phyloP scores from a whole-genome alignment of 2,113 vertebrate species.

The Corythornis cristatus region DNA sequence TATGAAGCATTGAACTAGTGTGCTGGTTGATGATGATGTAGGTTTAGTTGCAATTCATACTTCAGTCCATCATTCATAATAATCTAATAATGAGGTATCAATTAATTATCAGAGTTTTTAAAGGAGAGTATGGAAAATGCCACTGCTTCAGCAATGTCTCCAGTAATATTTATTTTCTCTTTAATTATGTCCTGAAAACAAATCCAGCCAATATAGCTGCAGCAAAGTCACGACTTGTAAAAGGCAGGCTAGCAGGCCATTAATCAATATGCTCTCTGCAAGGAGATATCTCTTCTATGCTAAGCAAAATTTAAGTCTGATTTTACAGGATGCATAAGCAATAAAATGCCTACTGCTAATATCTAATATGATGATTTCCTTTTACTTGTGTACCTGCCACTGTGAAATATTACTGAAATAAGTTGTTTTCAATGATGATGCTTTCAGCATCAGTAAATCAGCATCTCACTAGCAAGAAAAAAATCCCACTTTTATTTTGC shows the following conservation, averaged over 20 bases:
- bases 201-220: background rate
- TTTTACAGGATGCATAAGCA: constrained; percentile 43
- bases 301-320: constrained; percentile 7
- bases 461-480: background rate
- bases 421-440: constrained; percentile 16
- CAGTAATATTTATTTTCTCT: constrained; percentile 29
- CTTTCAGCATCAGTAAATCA: constrained; percentile 30
- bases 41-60: constrained; percentile 24
- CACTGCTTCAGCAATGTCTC: background rate
- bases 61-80: constrained; percentile 40
- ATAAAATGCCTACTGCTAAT: constrained; percentile 47
- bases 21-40: background rate
- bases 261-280: constrained; percentile 18
- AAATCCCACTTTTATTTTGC: background rate
- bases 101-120: constrained; percentile 33
- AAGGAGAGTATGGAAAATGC: constrained; percentile 9
- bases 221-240: background rate
- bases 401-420: constrained; percentile 60
- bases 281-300: background rate
- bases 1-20: constrained; percentile 32
- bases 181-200: constrained; percentile 31
- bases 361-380: constrained; percentile 33
- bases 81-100: constrained; percentile 38
- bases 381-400: constrained; percentile 56
- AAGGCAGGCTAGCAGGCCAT: constrained; percentile 17